Evolutionary conservation across 2,113 vertebrate genomes (phyloP).

Genomic region (Ptychochromis oligacanthus): DNA sequence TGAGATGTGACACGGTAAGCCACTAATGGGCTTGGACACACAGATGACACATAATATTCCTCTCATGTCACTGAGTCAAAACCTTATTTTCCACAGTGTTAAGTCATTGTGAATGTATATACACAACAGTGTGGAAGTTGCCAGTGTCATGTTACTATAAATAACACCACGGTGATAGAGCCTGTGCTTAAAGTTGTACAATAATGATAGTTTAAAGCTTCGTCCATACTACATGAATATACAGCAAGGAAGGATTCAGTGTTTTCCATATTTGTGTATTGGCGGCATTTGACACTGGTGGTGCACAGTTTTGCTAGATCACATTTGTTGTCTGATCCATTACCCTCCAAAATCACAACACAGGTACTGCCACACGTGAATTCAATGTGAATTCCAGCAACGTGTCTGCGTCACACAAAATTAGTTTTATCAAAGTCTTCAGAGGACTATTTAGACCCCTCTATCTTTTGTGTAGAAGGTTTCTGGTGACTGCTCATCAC

Average conservation of each 20-base stretch:
- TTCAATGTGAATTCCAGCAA: neutral
- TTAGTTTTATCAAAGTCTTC: neutral
- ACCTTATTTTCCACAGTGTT: slow-evolving; percentile 32
- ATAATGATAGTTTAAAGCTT: too few species aligned
- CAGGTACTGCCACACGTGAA: neutral
- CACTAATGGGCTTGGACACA: slow-evolving; percentile 51
- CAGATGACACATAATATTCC: slow-evolving; percentile 46
- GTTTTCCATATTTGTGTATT: neutral
- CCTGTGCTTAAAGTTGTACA: neutral
- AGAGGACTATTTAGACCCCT: slow-evolving; percentile 17
- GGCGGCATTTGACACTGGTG: neutral
- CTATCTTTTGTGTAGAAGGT: slow-evolving; percentile 30
- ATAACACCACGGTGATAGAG: neutral
- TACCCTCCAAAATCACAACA: too few species aligned
- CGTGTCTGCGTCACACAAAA: neutral
- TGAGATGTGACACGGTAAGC: slow-evolving; percentile 54
- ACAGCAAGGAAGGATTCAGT: neutral
- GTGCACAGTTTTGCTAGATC: too few species aligned
- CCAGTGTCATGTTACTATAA: neutral
- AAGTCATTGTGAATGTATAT: slow-evolving; percentile 5
- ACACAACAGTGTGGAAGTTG: neutral
- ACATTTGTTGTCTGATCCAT: too few species aligned
- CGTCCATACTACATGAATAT: too few species aligned
- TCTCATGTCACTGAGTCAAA: slow-evolving; percentile 21
- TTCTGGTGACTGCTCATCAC: slow-evolving; percentile 7